Evolutionary conservation across 2,113 vertebrate genomes (phyloP).

Genomic region (Takifugu bimaculatus): DNA sequence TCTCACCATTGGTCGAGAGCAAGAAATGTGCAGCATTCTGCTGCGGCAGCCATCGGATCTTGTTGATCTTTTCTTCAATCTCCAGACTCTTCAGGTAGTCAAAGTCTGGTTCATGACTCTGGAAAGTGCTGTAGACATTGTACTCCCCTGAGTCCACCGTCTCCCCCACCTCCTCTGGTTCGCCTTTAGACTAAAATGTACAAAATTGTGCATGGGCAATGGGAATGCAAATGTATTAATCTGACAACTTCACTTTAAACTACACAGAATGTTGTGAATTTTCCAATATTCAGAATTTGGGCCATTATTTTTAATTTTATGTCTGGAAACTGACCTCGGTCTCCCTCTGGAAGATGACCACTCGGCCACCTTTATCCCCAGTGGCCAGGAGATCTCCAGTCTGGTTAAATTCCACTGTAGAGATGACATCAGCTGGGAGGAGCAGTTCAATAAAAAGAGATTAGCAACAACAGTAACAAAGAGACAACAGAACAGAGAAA

Average conservation of each 20-base stretch:
- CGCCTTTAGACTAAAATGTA: conserved; percentile 82
- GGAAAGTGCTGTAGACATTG: conserved; percentile 98
- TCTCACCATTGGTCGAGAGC: conserved; percentile 92
- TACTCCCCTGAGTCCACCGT: conserved; percentile 90
- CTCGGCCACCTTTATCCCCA: conserved; percentile 96
- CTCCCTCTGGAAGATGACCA: conserved; percentile 98
- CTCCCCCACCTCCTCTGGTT: conserved; percentile 84
- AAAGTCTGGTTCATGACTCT: conserved; percentile 98
- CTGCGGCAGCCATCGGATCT: conserved; percentile 95
- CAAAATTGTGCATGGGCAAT: not conserved
- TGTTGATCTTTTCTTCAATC: conserved; percentile 99
- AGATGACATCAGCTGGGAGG: conserved; percentile 93
- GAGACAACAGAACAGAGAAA: not conserved
- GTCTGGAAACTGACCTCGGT: conserved; percentile 78
- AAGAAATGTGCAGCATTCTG: conserved; percentile 95
- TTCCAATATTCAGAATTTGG: not conserved
- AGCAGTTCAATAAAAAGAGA: not conserved
- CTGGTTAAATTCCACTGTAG: conserved; percentile 98
- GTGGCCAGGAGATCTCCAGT: conserved; percentile 97
- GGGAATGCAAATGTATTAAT: too few relatives aligned
- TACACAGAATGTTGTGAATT: not conserved
- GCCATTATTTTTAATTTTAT: not conserved
- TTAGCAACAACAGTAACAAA: not conserved
- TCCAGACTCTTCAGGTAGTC: conserved; percentile 98
- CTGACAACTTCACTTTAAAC: not conserved